phyloP scores from a whole-genome alignment of 2,888 invertebrate genomes.

The Plemyria rubiginata region DNA sequence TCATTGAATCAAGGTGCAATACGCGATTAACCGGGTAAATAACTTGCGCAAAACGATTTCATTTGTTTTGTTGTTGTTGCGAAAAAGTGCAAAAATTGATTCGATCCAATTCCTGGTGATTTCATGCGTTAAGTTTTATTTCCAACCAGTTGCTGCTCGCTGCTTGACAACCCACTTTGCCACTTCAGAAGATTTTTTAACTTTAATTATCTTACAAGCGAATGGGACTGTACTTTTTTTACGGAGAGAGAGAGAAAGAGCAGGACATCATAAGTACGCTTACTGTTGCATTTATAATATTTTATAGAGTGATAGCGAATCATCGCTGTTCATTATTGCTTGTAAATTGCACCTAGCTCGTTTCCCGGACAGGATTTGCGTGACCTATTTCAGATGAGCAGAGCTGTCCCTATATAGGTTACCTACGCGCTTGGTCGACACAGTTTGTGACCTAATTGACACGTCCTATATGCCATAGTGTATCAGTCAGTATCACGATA shows the following conservation, averaged over 20 bases:
- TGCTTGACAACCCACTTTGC: background rate
- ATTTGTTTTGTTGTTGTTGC: conserved; percentile 48
- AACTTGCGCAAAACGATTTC: conserved; percentile 45
- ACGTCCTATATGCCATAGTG: conserved; percentile 1
- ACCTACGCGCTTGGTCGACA: conserved; percentile 21
- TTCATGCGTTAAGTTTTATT: conserved; percentile 40
- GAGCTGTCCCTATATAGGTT: conserved; percentile 29
- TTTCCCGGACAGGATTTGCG: conserved; percentile 31
- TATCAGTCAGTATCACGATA: conserved; percentile 8
- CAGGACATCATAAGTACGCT: background rate
- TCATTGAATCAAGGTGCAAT: conserved; percentile 43
- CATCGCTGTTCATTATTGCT: conserved; percentile 9
- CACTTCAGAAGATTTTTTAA: background rate
- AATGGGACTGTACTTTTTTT: background rate
- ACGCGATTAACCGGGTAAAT: conserved; percentile 46
- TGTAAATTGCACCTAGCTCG: conserved; percentile 17
- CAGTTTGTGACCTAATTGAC: conserved; percentile 13
- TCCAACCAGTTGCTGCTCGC: conserved; percentile 4
- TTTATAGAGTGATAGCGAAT: conserved; percentile 3
- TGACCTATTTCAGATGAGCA: conserved; percentile 30
- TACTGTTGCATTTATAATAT: background rate
- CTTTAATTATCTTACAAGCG: background rate
- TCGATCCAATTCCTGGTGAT: conserved; percentile 57
- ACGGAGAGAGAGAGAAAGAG: background rate
- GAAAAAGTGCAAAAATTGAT: conserved; percentile 55